A percentile compares a stretch with the other conserved stretches of the same genome.
These are phyloP conservation scores for Lithophane ornitopus DNA, from an alignment of 2,888 invertebrate species.

Conservation along the genomic window DNA sequence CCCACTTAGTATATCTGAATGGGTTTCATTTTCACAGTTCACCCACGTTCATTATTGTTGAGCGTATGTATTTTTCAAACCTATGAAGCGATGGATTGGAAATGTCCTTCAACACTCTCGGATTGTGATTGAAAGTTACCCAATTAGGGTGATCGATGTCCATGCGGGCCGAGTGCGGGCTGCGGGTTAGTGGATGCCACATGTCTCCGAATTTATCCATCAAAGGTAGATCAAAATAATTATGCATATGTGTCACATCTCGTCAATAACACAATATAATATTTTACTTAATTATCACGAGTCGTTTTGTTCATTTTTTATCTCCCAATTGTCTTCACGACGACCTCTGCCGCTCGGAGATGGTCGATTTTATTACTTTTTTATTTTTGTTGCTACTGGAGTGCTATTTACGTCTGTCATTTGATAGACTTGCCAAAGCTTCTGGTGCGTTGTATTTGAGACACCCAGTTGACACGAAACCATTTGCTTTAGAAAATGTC, in stretches of 20 bases:
- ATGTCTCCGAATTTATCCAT: not conserved
- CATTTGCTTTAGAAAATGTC: not conserved
- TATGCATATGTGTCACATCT: not conserved
- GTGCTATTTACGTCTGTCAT: slow-evolving; percentile 24
- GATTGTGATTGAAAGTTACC: too few relatives aligned
- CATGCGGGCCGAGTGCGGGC: not conserved
- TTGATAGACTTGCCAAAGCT: slow-evolving; percentile 20
- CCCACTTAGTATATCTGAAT: too few relatives aligned
- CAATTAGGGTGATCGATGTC: too few relatives aligned
- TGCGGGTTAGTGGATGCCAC: not conserved
- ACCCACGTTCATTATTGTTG: too few relatives aligned
- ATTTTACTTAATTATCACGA: not conserved
- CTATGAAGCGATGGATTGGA: too few relatives aligned
- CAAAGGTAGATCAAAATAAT: not conserved
- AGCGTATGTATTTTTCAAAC: too few relatives aligned
- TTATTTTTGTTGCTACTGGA: slow-evolving; percentile 31
- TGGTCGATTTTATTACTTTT: slow-evolving; percentile 36
- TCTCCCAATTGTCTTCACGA: slow-evolving; percentile 29
- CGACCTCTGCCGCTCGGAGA: slow-evolving; percentile 18
- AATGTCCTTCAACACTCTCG: too few relatives aligned
- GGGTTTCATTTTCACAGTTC: too few relatives aligned
- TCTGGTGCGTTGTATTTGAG: not conserved
- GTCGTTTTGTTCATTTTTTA: slow-evolving; percentile 10
- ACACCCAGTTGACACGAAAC: not conserved
- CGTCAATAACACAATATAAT: slow-evolving; percentile 12